These are phyloP conservation scores for Trogon melanurus DNA, from an alignment of 2,113 vertebrate genomes.

Conservation along the genomic window DNA sequence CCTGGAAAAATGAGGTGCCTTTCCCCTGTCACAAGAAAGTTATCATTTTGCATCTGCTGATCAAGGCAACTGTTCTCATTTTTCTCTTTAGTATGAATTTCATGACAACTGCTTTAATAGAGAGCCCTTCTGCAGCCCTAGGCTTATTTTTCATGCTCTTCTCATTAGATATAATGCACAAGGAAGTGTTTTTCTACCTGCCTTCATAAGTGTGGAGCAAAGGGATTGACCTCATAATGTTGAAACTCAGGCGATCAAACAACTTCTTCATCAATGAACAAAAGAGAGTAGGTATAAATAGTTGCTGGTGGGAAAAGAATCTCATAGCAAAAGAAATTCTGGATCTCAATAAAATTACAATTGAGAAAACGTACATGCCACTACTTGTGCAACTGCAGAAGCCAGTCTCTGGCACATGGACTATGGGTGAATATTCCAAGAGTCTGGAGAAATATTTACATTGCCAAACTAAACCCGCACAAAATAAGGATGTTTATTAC, in stretches of 20 bases:
- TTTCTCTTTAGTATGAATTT: conserved; percentile 45
- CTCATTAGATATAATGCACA: not conserved
- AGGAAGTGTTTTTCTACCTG: not conserved
- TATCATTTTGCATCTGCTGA: conserved; percentile 41
- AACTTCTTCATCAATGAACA: not conserved
- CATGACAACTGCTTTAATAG: conserved; percentile 36
- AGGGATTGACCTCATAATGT: not conserved
- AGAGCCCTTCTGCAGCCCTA: not conserved
- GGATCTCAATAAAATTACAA: not conserved
- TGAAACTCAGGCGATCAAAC: conserved; percentile 7
- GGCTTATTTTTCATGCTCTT: not conserved
- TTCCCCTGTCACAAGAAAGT: conserved; percentile 5
- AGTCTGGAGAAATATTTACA: not conserved
- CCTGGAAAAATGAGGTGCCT: not conserved
- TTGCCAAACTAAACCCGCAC: not conserved
- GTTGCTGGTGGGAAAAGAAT: not conserved
- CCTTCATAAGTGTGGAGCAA: not conserved
- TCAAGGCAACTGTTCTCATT: conserved; percentile 44
- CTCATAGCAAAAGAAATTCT: not conserved
- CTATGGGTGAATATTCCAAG: not conserved
- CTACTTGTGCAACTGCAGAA: not conserved
- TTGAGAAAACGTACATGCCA: not conserved
- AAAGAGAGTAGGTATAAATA: not conserved
- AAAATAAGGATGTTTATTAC: not conserved
- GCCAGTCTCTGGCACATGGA: not conserved